Evolutionary conservation across 2,797 vertebrate species (phyloP), one percentile per base, ranked within the genome.

Genomic region (Botia almorhae): DNA sequence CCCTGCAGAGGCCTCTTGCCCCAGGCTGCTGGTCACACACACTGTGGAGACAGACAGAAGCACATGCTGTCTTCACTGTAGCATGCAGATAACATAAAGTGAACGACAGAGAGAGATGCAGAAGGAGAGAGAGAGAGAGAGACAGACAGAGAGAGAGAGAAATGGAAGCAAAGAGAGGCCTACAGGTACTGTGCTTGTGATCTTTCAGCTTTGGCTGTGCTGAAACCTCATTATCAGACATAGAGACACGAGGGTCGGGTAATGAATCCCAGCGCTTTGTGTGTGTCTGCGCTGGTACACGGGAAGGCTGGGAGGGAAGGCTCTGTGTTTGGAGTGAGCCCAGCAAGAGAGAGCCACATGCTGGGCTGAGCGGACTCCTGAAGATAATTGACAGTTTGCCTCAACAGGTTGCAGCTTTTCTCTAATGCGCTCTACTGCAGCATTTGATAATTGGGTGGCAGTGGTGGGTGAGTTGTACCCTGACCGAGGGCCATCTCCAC

Each of bases 181-280:
- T 60, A 74, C 72, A 84, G 78, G 72, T 81, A 71, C 17, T 71
- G 69, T 36, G 78, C 81, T 75, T 87, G 86, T 87, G 88, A 90
- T 89, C 88, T 88, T 87, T 86, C 88, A 87, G 88, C 88, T 83
- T 89, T 85, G 83, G 79, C 88, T 88, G 87, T 85, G 86, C 89
- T 88, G 88, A 89, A 91, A 90, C 87, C 90, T 91, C 89, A 92
- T 92, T 91, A 93, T 85, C 84, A 85, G 87, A 93, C 88, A 85
- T 87, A 84, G 83, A 86, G 89, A 87, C 85, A 84, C 89, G 89
- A 88, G 84, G 85, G 87, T 87, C 85, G 86, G 82, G 85, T 92
- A 92, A 93, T 89, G 91, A 94, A 91, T 91, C 87, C 90, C 86
- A 70, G 76, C 23, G 70, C 81, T 76, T 39, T 78, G 48, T 79